Conservation (phyloP, 2,888 invertebrate species). For the Patella ulyssiponensis region DNA sequence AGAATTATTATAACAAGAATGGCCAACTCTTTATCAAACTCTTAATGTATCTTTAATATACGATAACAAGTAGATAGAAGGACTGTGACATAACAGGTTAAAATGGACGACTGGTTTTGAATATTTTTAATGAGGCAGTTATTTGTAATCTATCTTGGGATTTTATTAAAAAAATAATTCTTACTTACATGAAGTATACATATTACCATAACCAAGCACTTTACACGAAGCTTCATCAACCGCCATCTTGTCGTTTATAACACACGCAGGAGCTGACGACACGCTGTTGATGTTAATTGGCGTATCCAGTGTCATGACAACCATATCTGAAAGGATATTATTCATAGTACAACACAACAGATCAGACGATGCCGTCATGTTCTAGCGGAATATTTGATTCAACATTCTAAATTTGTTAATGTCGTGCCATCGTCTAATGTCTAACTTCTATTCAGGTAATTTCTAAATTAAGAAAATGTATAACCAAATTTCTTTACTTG, state of each 20-base stretch:
- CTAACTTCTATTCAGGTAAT: neutral
- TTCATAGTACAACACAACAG: no score
- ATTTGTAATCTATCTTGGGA: no score
- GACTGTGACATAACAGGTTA: no score
- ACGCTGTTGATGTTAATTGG: neutral
- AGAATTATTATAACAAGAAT: no score
- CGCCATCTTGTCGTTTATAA: neutral
- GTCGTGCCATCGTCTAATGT: neutral
- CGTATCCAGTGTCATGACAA: neutral
- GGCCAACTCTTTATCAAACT: no score
- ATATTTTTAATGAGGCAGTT: no score
- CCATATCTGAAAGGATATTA: neutral
- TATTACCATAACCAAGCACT: neutral
- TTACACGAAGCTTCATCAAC: neutral
- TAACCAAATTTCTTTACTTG: neutral
- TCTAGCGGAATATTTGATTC: no score
- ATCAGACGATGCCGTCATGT: no score
- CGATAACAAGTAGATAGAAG: no score
- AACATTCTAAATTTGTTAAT: neutral
- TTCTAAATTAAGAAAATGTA: neutral
- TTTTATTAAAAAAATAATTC: no score
- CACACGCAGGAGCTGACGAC: neutral
- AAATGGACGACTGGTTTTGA: no score
- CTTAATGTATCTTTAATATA: no score
- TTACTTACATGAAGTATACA: neutral